A percentile compares a stretch with the other conserved stretches of the same genome.
Conservation (phyloP, 2,797 vertebrate species). For the Petrocephalus schoutedeni region DNA sequence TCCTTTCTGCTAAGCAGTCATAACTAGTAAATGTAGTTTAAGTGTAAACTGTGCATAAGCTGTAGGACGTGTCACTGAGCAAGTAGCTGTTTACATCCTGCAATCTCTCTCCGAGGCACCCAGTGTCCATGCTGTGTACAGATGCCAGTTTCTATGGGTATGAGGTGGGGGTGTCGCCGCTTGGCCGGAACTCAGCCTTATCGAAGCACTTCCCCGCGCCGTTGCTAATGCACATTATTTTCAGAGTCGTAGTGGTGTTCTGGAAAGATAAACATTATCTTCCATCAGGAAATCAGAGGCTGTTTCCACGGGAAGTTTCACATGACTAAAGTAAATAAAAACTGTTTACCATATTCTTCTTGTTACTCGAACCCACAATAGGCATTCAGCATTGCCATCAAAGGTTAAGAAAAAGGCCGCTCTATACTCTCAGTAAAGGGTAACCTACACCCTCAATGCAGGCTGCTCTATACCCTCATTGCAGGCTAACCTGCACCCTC, state of each 20-base stretch:
- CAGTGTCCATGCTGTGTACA: constrained; percentile 12
- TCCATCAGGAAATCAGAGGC: constrained; percentile 98
- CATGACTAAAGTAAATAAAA: constrained; percentile 99
- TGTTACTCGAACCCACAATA: constrained; percentile 61
- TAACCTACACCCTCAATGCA: constrained; percentile 1
- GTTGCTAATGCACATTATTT: constrained; percentile 89
- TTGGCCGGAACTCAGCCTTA: constrained; percentile 91
- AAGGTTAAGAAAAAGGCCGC: constrained; percentile 52
- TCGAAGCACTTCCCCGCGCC: constrained; percentile 70
- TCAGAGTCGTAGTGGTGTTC: constrained; percentile 94
- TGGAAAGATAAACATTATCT: constrained; percentile 99
- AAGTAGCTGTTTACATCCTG: constrained; percentile 13
- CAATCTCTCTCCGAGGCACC: neutral
- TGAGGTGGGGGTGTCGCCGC: constrained; percentile 62
- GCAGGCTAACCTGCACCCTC: neutral
- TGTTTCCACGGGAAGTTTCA: constrained; percentile 99
- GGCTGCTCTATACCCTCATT: neutral
- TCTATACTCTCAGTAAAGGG: neutral
- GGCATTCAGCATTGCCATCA: constrained; percentile 65
- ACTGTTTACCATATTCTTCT: constrained; percentile 64
- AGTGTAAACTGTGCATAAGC: neutral
- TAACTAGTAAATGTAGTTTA: neutral
- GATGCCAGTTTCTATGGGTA: constrained; percentile 61
- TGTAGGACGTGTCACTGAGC: neutral
- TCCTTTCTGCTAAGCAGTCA: neutral